phyloP scores from a whole-genome alignment of 2,113 vertebrate genomes.

The Odontophorus gujanensis region DNA sequence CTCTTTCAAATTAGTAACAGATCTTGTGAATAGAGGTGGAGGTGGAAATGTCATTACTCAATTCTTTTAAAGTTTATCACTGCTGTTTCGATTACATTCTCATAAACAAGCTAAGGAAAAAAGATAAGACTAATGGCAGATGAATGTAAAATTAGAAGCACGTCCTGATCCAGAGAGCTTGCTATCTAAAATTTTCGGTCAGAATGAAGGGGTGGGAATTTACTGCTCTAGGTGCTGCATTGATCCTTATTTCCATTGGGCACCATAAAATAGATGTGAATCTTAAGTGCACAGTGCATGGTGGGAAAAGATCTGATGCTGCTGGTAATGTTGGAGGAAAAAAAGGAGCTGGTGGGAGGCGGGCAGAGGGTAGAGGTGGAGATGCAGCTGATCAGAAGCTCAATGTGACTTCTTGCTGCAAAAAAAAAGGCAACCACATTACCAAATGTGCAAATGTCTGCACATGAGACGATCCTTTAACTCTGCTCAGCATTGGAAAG shows the following conservation, averaged over 20 bases:
- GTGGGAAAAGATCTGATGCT: not conserved
- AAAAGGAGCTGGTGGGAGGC: not conserved
- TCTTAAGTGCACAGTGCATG: not conserved
- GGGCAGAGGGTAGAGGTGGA: not conserved
- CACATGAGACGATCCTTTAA: not conserved
- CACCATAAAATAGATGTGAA: not conserved
- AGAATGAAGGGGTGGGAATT: not conserved
- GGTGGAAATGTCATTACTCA: not conserved
- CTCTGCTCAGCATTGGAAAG: not conserved
- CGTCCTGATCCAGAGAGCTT: not conserved
- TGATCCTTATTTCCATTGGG: not conserved
- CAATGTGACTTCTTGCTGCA: not conserved
- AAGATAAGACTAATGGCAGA: not conserved
- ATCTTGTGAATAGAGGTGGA: not conserved
- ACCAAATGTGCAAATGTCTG: not conserved
- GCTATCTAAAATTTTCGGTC: not conserved
- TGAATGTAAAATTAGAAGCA: not conserved
- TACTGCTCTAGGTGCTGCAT: not conserved
- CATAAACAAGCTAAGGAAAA: not conserved
- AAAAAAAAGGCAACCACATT: not conserved
- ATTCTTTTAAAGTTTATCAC: not conserved
- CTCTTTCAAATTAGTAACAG: not conserved
- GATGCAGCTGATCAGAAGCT: not conserved
- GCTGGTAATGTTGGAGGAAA: not conserved
- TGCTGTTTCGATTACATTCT: not conserved